These are phyloP conservation scores for Xenus cinereus DNA, from an alignment of 2,113 vertebrate genomes.

Conservation along the genomic window DNA sequence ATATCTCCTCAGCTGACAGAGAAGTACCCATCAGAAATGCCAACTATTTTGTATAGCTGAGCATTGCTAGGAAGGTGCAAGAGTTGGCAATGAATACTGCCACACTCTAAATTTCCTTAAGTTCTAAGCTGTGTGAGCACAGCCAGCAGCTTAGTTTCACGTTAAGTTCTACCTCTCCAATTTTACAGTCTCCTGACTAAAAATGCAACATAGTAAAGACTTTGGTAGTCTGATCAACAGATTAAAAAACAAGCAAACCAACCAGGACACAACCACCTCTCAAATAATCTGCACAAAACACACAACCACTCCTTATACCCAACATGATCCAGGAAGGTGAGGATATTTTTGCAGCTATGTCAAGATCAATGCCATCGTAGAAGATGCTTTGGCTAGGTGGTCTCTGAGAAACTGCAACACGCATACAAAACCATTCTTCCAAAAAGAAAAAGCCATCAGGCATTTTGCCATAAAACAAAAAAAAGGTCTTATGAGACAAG, in stretches of 20 bases:
- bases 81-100: not conserved
- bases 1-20: not conserved
- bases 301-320: not conserved
- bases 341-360: not conserved
- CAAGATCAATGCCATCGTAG: not conserved
- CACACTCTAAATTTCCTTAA: not conserved
- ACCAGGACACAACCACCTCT: too few species aligned
- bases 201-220: not conserved
- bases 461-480: not conserved
- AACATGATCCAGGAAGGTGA: not conserved
- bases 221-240: not conserved
- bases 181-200: not conserved
- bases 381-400: not conserved
- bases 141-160: not conserved
- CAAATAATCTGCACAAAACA: not conserved
- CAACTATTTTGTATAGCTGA: not conserved
- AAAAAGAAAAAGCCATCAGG: not conserved
- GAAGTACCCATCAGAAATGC: not conserved
- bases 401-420: not conserved
- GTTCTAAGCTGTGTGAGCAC: not conserved
- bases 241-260: not conserved
- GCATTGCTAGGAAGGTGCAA: not conserved
- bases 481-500: not conserved
- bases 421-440: not conserved
- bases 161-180: not conserved